Base-by-base conservation (phyloP, 2,797 vertebrate species). In the Lateolabrax maculatus region DNA sequence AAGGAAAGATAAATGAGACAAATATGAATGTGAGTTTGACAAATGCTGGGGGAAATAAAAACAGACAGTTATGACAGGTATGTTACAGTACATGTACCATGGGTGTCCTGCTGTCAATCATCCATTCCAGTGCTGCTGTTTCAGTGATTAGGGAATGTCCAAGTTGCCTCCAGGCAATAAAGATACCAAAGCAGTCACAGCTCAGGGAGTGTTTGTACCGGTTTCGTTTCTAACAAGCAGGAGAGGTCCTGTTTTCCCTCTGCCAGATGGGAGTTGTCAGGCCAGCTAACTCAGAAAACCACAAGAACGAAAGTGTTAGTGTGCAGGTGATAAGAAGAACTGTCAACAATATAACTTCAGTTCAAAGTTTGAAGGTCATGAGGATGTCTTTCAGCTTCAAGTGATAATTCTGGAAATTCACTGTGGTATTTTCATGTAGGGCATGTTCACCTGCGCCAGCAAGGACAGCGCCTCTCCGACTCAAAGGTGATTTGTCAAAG, bases 41-140 rank as follows among this genome's bases (percentile, higher is more conserved):
- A 36, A 85, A 90, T 74, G 75, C 77, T 46, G n/a, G 36, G 77
- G 75, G 84, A 87, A 83, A 91, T 84, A 62, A 77, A 72, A 83
- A 71, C 23, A 62, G 83, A 72, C 68, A 84, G 71, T 52, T 83
- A 1, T 76, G 84, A 85, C 83, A 87, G 78, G 77, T 81, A 63
- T 75, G 76, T 76, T 75, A 71, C 37, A 58, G 51, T 29, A 69
- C 77, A 83, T 65, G 83, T 75, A 80, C 57, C 77, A 43, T 37
- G 62, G 63, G 65, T 83, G 70, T 84, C 80, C 60, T 79, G 71
- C 84, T 83, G 89, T 87, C 89, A 90, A 66, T 93, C 87, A 84
- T 65, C 61, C 56, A 57, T 6, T 80, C 53, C 62, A 4, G 31
- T 13, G 64, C 68, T 70, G 87, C 79, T 60, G 74, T 80, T 77